These are phyloP conservation scores for Sminthurides aquaticus DNA, from an alignment of 2,888 invertebrate genomes.

Conservation along the genomic window DNA sequence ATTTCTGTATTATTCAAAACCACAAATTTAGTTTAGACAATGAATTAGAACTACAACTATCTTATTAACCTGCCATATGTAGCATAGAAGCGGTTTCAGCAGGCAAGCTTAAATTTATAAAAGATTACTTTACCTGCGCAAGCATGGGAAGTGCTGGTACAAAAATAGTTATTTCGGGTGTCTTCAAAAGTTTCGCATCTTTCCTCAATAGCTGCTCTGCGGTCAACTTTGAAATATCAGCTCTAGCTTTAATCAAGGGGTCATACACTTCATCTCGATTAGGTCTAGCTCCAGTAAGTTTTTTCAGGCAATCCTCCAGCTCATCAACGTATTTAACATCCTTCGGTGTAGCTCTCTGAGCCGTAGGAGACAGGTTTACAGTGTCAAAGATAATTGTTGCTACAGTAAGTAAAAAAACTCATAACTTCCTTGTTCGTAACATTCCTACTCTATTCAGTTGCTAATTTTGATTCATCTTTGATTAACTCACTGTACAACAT, in stretches of 20 bases:
- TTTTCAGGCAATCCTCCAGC: conserved; percentile 47
- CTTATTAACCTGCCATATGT: not conserved
- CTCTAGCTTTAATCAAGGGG: conserved; percentile 58
- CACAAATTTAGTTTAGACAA: not conserved
- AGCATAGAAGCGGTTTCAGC: not conserved
- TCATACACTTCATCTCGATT: conserved; percentile 51
- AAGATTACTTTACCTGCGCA: conserved; percentile 59
- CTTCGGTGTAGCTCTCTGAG: conserved; percentile 59
- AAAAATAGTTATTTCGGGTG: conserved; percentile 51
- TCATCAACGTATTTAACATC: conserved; percentile 56
- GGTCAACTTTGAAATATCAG: conserved; percentile 59
- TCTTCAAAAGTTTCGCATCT: conserved; percentile 62
- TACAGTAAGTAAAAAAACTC: conserved; percentile 45
- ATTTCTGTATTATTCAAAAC: conserved; percentile 33
- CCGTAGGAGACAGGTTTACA: conserved; percentile 61
- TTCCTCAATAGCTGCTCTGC: conserved; percentile 63
- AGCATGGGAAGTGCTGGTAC: conserved; percentile 59
- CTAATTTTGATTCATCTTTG: conserved; percentile 10
- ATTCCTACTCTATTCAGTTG: not conserved
- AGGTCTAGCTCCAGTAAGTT: conserved; percentile 31
- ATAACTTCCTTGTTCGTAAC: not conserved
- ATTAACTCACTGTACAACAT: conserved; percentile 37
- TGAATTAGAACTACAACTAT: not conserved
- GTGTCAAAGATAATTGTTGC: conserved; percentile 75
- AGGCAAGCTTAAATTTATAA: not conserved